Base-by-base conservation (phyloP, 1,140 invertebrate species). In the Trigoniulus corallinus region DNA sequence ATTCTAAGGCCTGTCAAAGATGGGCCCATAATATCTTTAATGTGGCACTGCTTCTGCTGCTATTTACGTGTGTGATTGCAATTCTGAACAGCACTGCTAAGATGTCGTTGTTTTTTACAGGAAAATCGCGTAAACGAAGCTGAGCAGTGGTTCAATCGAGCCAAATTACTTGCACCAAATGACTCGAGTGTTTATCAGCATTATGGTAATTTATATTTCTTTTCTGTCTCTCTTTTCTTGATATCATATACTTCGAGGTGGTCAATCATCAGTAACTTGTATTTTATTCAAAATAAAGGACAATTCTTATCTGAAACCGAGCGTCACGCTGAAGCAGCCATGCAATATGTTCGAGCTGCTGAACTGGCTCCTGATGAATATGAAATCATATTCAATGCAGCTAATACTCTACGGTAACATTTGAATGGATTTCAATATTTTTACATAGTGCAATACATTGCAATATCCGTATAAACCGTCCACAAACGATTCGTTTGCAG, bases 91-190 rank as follows among this genome's bases (percentile, higher is more conserved):
- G n/a, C n/a, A n/a, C n/a, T n/a, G n/a, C n/a, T n/a, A 39, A 39
- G 44, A 45, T 18, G 44, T 7, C 15, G 54, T 53, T 59, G 58
- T 50, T 56, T 47, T 53, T 71, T 74, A 51, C 74, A 88, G 80
- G 76, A 83, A 60, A 87, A 83, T 59, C 75, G 85, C 54, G 67
- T 79, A 40, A 63, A 75, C 34, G 87, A 92, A 67, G 88, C 89
- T 2, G 88, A 93, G 65, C 74, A 80, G 61, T 89, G 85, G 84
- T 92, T 91, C 63, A 71, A 83, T 59, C 81, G 81, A 61, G 89
- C 88, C 1, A 72, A 86, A 54, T 71, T 74, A 53, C 68, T 94
- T 52, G 84, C 86, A 37, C 85, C 88, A 1, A 72, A 80, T 42
- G 86, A 93, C 63, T 77, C 84, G 0, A 78, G 76, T 53, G 82